Base-by-base conservation (phyloP, 2,888 invertebrate genomes). In the Plemyria rubiginata region DNA sequence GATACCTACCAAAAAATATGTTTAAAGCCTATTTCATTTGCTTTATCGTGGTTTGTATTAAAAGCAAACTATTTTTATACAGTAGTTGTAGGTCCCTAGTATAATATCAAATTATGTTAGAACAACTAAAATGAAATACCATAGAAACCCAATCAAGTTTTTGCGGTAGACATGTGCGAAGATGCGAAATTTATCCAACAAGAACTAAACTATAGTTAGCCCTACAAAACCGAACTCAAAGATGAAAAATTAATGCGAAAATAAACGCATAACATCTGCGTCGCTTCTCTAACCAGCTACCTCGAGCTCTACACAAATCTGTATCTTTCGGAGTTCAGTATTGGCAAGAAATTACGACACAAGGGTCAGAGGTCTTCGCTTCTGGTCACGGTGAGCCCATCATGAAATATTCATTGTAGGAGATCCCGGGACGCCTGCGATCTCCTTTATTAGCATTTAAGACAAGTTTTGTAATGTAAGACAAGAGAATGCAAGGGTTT, bases 401-500 rank as follows among this genome's bases (percentile, higher is more conserved):
- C 84, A 86, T 86, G 86, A 86, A 86, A 86, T 86, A 86, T 86
- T 86, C 86, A 86, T 86, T 77, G 81, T 67, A 70, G 78, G 76
- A 79, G 79, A 78, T 78, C 77, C 76, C 73, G 72, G 70, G 67
- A 70, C 70, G 72, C 73, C 75, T 73, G 71, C 80, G 83, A 82
- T 84, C 81, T 82, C 84, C 82, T 85, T 84, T 86, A 86, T 86
- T 87, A 86, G 85, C 86, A 87, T 86, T 86, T 85, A 85, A 84
- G 85, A 84, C 84, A 86, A 86, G 85, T 85, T 85, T 81, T 80
- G 82, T 78, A 81, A 85, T 86, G 84, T 81, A 82, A 82, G 70
- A 66, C 69, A 60, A 66, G 65, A 57, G 59, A 64, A 62, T 64
- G 81, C 75, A 78, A 68, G 74, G 74, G 73, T 72, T 79, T 75